These are phyloP conservation scores for Isotomurus palustris DNA, from an alignment of 2,888 invertebrate species.

Conservation along the genomic window DNA sequence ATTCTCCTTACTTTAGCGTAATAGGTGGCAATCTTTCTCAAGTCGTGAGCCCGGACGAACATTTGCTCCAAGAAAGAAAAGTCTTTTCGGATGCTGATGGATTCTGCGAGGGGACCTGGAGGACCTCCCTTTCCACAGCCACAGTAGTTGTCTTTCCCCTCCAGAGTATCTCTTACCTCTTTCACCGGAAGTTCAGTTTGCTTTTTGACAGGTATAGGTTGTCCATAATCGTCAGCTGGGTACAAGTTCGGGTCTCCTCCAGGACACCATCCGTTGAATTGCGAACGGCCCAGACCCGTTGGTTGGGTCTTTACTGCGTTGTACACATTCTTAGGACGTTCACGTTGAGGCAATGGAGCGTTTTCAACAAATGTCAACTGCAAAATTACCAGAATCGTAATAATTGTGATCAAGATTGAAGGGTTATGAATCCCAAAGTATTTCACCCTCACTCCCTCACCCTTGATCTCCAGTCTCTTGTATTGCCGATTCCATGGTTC, in stretches of 20 bases:
- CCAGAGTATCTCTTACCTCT: too few species aligned
- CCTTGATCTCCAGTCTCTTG: slow-evolving; percentile 5
- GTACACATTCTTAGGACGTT: not conserved
- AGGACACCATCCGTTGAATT: not conserved
- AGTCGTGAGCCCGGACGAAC: slow-evolving; percentile 30
- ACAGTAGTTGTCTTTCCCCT: slow-evolving; percentile 1
- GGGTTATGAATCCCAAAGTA: not conserved
- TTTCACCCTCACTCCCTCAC: not conserved
- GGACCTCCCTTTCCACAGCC: not conserved
- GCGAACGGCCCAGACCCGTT: too few species aligned
- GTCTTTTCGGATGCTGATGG: slow-evolving; percentile 39
- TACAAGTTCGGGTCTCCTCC: too few species aligned
- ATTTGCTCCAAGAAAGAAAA: slow-evolving; percentile 42
- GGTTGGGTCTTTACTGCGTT: too few species aligned
- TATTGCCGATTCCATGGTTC: not conserved
- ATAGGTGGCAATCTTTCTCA: slow-evolving; percentile 16
- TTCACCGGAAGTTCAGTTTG: too few species aligned
- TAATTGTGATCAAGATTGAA: not conserved
- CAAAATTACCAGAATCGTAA: not conserved
- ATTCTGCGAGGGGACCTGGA: slow-evolving; percentile 30
- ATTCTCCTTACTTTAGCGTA: slow-evolving; percentile 20
- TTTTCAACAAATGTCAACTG: slow-evolving; percentile 42
- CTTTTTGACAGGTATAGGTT: too few species aligned
- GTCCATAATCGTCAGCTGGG: too few species aligned
- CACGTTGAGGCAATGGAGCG: slow-evolving; percentile 36